Evolutionary conservation across 2,797 vertebrate genomes (phyloP).

Genomic region (Hylomyscus alleni): DNA sequence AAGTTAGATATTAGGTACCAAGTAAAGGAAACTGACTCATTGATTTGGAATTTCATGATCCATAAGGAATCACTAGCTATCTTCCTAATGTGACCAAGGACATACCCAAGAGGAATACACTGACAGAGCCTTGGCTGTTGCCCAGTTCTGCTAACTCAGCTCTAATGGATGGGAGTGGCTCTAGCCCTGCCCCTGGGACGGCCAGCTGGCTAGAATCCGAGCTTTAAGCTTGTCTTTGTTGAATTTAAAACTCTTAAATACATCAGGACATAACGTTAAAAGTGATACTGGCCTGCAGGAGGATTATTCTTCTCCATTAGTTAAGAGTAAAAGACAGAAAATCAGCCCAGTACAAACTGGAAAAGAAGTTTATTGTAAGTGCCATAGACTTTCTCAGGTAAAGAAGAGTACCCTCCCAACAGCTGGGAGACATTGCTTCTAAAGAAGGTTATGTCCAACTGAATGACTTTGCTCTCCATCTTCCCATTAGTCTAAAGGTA

Average conservation of each 20-base stretch:
- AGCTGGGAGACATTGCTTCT: background rate
- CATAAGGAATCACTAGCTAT: constrained; percentile 2
- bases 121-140: background rate
- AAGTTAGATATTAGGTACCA: background rate
- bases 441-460: background rate
- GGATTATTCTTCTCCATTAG: background rate
- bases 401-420: background rate
- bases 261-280: background rate
- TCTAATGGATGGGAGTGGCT: background rate
- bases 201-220: background rate
- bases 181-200: background rate
- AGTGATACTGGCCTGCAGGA: background rate
- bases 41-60: background rate
- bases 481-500: background rate
- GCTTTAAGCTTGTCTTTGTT: background rate
- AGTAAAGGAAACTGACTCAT: background rate
- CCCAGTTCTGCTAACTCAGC: background rate
- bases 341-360: background rate
- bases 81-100: background rate
- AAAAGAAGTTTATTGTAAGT: background rate
- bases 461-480: background rate
- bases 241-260: background rate
- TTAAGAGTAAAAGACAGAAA: background rate
- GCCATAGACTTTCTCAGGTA: background rate
- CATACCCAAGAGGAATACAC: background rate